Evolutionary conservation across 2,888 invertebrate genomes (phyloP), one percentile per base, ranked within the genome.

Genomic region (Belgica antarctica): DNA sequence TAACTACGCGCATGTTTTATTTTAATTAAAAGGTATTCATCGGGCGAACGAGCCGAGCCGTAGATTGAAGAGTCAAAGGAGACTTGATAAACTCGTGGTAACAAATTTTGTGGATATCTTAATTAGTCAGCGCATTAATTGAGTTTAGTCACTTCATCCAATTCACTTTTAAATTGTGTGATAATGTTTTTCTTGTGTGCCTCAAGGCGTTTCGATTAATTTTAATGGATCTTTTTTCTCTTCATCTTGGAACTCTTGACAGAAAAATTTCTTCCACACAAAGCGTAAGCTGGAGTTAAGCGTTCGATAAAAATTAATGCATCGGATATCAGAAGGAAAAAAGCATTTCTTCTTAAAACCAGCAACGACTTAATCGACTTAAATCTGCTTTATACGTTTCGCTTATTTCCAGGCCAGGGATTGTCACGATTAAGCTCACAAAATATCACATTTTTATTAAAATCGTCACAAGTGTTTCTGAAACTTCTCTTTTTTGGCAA

Each of bases 81-180:
- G 57, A 15, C 28, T 57, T 34, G 57, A 68, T 31, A 52, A 57
- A 57, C 31, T 57, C 47, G 52, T 31, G 25, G 19, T 28, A 47
- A 66, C 52, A 27, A 57, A 68, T 57, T 68, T 28, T 41, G n/a
- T 31, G 12, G 15, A 68, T 68, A 68, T 57, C 68, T 68, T 68
- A 68, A 68, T 68, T 68, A 68, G 68, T 31, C 57, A 68, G 15
- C 57, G 47, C 68, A 57, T 68, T 68, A 68, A 68, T 68, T 68
- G 68, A 68, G 31, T 68, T 68, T 65, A 65, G 41, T 65, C 25
- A 41, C 46, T 65, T 36, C 15, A 41, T 46, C n/a, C 25, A 52
- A 52, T 52, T 12, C 52, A 52, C 7, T 52, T 52, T 22, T 59
- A 52, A 68, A 68, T 68, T 68, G 57, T 57, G 68, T 68, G 68